Evolutionary conservation across 1,140 invertebrate genomes (phyloP).

Genomic region (Araneus ventricosus): DNA sequence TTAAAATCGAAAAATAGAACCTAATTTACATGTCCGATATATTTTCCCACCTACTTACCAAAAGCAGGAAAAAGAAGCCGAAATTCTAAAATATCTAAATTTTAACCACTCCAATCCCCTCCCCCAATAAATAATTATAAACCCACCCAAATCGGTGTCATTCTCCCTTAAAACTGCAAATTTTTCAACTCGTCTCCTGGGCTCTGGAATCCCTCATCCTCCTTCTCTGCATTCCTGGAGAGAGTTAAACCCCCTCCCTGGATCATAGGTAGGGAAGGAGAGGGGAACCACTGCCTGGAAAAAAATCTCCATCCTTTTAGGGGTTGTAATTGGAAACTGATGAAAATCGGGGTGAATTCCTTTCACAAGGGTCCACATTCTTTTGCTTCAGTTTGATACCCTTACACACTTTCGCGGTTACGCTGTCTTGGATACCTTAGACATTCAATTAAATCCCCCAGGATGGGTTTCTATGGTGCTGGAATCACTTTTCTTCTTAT

Average conservation of each 20-base stretch:
- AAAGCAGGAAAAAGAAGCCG: neutral
- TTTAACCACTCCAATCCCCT: neutral
- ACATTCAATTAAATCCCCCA: conserved; percentile 70
- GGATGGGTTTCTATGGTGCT: conserved; percentile 25
- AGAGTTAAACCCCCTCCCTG: neutral
- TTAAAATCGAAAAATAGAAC: too few species aligned
- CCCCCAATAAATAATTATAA: conserved; percentile 1
- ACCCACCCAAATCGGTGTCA: conserved; percentile 26
- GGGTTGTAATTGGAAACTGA: conserved; percentile 72
- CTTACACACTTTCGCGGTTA: conserved; percentile 10
- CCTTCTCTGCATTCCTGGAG: neutral
- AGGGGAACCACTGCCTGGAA: neutral
- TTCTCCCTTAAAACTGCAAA: conserved; percentile 32
- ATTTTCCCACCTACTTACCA: neutral
- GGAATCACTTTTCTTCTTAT: conserved; percentile 32
- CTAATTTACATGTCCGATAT: too few species aligned
- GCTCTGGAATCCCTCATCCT: neutral
- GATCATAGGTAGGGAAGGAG: neutral
- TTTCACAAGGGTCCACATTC: conserved; percentile 48
- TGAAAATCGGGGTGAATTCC: conserved; percentile 70
- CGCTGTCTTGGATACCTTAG: conserved; percentile 64
- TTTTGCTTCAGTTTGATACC: conserved; percentile 56
- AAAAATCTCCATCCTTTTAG: conserved; percentile 60
- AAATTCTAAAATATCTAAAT: neutral
- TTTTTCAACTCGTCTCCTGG: neutral